These are phyloP conservation scores for Corythoichthys haematopterus DNA, from an alignment of 2,113 vertebrate genomes.

Conservation along the genomic window DNA sequence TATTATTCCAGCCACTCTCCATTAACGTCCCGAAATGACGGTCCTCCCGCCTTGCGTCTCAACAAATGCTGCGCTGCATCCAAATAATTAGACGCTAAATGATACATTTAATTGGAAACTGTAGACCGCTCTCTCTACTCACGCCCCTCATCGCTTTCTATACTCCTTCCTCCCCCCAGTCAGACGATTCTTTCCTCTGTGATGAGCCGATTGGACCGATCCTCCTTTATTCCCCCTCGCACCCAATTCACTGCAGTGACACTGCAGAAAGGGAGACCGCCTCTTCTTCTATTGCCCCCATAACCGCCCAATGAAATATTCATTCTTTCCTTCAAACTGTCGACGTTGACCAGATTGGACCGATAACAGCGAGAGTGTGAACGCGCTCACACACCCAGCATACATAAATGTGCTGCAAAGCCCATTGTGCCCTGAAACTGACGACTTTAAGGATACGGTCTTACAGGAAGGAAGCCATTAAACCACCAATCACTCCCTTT, in stretches of 20 bases:
- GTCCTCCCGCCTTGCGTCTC: slow-evolving; percentile 58
- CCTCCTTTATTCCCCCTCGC: slow-evolving; percentile 36
- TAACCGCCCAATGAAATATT: slow-evolving; percentile 71
- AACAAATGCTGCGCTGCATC: slow-evolving; percentile 64
- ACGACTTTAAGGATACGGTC: slow-evolving; percentile 27
- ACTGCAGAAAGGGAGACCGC: slow-evolving; percentile 51
- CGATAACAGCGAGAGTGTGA: slow-evolving; percentile 50
- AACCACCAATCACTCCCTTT: slow-evolving; percentile 54
- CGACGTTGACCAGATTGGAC: slow-evolving; percentile 46
- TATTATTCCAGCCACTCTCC: slow-evolving; percentile 59
- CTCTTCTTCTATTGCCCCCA: slow-evolving; percentile 53
- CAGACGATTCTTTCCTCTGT: slow-evolving; percentile 44
- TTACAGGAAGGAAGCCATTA: slow-evolving; percentile 36
- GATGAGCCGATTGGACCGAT: slow-evolving; percentile 60
- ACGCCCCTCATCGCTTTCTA: slow-evolving; percentile 23
- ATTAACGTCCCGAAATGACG: slow-evolving; percentile 58
- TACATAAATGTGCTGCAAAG: slow-evolving; percentile 14
- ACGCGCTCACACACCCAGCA: slow-evolving; percentile 11
- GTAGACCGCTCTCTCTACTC: slow-evolving; percentile 49
- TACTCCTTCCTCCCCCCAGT: slow-evolving; percentile 27
- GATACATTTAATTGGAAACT: slow-evolving; percentile 77
- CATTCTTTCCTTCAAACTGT: slow-evolving; percentile 62
- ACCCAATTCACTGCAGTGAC: slow-evolving; percentile 56
- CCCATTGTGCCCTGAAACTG: slow-evolving; percentile 27
- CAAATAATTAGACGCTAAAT: slow-evolving; percentile 74